A percentile compares a stretch with the other conserved stretches of the same genome.
phyloP scores from a whole-genome alignment of 53 echinoderm and acorn worm species.

The Crossaster papposus region DNA sequence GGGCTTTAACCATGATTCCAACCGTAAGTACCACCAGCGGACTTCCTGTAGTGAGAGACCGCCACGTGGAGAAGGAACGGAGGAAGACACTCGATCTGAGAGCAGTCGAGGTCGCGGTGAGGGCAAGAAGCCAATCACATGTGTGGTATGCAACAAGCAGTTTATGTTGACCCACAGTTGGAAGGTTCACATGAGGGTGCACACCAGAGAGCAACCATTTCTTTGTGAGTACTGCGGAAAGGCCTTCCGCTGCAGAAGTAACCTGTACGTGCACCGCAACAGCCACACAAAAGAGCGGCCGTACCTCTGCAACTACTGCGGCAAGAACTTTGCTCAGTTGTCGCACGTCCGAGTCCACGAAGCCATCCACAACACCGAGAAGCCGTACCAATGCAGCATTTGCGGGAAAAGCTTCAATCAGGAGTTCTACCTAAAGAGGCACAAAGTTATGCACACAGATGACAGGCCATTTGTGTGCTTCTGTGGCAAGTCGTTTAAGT shows the following conservation, averaged over 20 bases:
- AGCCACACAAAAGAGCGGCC: slow-evolving; percentile 54
- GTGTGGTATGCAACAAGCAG: slow-evolving; percentile 44
- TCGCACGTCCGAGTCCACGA: slow-evolving; percentile 45
- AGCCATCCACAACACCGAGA: slow-evolving; percentile 64
- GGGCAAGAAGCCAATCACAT: slow-evolving; percentile 36
- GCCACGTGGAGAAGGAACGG: neutral
- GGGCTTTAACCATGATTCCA: slow-evolving; percentile 43
- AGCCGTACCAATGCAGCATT: slow-evolving; percentile 56
- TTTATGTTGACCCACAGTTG: slow-evolving; percentile 47
- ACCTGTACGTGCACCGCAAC: slow-evolving; percentile 53
- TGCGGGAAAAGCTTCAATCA: slow-evolving; percentile 70
- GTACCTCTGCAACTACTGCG: slow-evolving; percentile 50
- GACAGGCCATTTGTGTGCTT: slow-evolving; percentile 68
- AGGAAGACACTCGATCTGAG: neutral
- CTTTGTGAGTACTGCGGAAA: slow-evolving; percentile 54
- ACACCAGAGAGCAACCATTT: slow-evolving; percentile 46
- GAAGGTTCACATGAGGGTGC: slow-evolving; percentile 54
- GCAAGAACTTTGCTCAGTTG: slow-evolving; percentile 49
- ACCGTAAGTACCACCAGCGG: slow-evolving; percentile 54
- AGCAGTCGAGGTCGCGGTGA: slow-evolving; percentile 20
- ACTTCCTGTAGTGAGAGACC: slow-evolving; percentile 42
- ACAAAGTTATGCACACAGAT: slow-evolving; percentile 67
- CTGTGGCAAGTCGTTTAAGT: slow-evolving; percentile 51
- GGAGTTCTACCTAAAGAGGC: slow-evolving; percentile 66
- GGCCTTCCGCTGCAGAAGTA: slow-evolving; percentile 40